Conservation (phyloP, 2,113 vertebrate species). For the Vidua macroura region DNA sequence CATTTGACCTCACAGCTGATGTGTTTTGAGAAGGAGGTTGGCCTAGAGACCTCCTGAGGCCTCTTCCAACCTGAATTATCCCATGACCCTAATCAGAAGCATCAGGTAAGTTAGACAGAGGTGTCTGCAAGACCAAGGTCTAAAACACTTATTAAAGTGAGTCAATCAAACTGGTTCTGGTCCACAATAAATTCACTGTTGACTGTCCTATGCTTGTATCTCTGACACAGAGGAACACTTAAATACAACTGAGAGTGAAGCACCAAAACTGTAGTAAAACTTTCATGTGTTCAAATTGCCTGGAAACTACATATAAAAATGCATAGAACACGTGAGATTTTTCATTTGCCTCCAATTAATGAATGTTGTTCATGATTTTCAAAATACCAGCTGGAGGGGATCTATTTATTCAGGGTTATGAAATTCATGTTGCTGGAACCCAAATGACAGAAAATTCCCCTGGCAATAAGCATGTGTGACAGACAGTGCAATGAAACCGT, state of each 20-base stretch:
- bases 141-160: not conserved
- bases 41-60: not conserved
- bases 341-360: not conserved
- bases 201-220: not conserved
- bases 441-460: not conserved
- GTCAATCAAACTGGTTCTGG: not conserved
- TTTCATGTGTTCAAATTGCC: not conserved
- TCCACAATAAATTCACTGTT: not conserved
- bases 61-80: not conserved
- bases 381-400: not conserved
- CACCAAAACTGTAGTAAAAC: not conserved
- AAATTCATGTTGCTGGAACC: not conserved
- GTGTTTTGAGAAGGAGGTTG: not conserved
- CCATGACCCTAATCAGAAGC: not conserved
- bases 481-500: rapidly evolving
- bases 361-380: rapidly evolving
- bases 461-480: rapidly evolving
- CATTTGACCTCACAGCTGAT: not conserved
- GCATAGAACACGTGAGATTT: not conserved
- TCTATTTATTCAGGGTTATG: not conserved
- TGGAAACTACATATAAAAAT: not conserved
- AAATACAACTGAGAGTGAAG: not conserved
- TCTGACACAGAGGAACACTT: not conserved
- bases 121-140: not conserved
- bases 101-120: not conserved